Base-by-base conservation (phyloP, 2,113 vertebrate genomes). In the Collichthys lucidus region DNA sequence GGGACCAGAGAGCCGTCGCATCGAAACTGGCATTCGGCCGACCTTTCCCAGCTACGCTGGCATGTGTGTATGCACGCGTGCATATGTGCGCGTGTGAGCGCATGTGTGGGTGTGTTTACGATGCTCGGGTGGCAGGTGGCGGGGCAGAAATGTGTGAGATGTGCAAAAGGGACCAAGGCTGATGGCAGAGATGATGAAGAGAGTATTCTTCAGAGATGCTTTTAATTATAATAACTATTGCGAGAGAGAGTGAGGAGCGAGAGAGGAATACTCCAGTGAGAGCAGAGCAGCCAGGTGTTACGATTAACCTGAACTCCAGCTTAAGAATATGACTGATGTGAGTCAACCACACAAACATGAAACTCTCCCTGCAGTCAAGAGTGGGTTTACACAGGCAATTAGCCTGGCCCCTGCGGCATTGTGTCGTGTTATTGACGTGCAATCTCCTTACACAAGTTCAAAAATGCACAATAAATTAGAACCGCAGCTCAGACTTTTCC, bases 11-110 rank as follows among this genome's bases (percentile, higher is more conserved):
- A 79, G 69, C 79, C 82, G 53, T 72, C 26, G 1, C 68, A 80
- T 75, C 29, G 16, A 89, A 85, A 84, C 53, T 90, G 90, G 88
- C 86, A 87, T 90, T 81, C 77, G 17, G 63, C 77, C 86, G 84
- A 93, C 92, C 89, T 93, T 91, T 92, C 10, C 1, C 80, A 78
- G 77, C 73, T 55, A 74, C 31, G 5, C 63, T 50, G 72, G 67
- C 52, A 4, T 74, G 79, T 68, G 82, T 79, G n/a, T 42, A 2
- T 17, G 57, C 26, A 29, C 35, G 74, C 19, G 9, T 55, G 49
- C 17, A 47, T 74, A 17, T 35, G 74, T 20, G 42, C 29, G 40
- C 2, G 65, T 19, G 68, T 8, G 65, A 55, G 75, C 29, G 26
- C 17, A 16, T 46, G 80, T 19, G 81, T 77, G 65, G 44, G 53